Base-by-base conservation (phyloP, 2,113 vertebrate genomes). In the Spea bombifrons region DNA sequence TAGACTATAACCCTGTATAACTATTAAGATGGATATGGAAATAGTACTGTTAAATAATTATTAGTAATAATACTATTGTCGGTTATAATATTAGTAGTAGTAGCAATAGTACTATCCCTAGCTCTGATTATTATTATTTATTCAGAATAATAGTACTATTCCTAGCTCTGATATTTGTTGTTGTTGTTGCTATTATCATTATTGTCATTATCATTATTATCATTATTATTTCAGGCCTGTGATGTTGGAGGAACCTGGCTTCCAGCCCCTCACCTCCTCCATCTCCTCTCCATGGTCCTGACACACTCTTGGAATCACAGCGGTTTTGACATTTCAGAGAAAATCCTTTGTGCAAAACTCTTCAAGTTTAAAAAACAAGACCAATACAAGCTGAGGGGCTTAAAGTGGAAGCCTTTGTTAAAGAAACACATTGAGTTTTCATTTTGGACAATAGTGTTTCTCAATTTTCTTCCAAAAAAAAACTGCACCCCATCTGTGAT, bases 361-460 rank as follows among this genome's bases (percentile, higher is more conserved):
- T 94, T 95, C 93, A 94, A 96, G 94, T 96, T 96, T 96, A 93
- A 95, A 95, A 96, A 96, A 97, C 94, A 96, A 94, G 93, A 89
- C 89, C 94, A 92, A 95, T 95, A 94, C 94, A 95, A 94, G 93
- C 92, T 90, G 92, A 88, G 88, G 84, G 86, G 93, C 95, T 96
- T 94, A 96, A 95, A 96, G 94, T 89, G 87, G 87, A 88, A 87
- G 83, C 93, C 50, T 91, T 94, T 96, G 96, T 94, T 95, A 86
- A 88, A 88, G 85, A 85, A 93, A 94, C 94, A 94, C 94, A 94
- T 93, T 94, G 95, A 96, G 95, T 96, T 97, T 96, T 95, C 94
- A 94, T 96, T 95, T 92, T 87, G 94, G 92, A 97, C 95, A 97
- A 97, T 95, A 88, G 94, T 95, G 95, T 96, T 96, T 95, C 95